Evolutionary conservation across 1,140 invertebrate genomes (phyloP).

Genomic region (Xylocopa sonorina): DNA sequence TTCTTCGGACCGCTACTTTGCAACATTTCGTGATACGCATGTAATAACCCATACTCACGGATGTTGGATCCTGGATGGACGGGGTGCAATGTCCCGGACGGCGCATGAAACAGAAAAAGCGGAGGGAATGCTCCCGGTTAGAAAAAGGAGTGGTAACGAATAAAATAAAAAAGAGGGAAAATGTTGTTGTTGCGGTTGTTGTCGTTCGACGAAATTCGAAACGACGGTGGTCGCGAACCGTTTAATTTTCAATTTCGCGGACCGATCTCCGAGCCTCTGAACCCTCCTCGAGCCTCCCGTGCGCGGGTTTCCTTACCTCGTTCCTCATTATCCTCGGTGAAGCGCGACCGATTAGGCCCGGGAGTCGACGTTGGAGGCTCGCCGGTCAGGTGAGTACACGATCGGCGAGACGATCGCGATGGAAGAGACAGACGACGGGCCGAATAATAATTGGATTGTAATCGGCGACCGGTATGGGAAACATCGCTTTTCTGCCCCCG

Average conservation of each 20-base stretch:
- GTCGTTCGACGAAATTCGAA: constrained; percentile 45
- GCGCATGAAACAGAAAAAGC: constrained; percentile 78
- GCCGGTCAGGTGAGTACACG: constrained; percentile 62
- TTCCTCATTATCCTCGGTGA: constrained; percentile 44
- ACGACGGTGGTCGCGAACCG: constrained; percentile 35
- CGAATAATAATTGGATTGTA: constrained; percentile 77
- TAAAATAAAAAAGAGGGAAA: no score
- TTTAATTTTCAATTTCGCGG: constrained; percentile 71
- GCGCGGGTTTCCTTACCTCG: constrained; percentile 25
- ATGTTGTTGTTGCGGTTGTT: not conserved
- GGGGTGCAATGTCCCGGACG: not conserved
- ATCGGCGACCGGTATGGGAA: constrained; percentile 71
- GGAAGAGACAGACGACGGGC: not conserved
- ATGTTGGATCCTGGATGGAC: constrained; percentile 79
- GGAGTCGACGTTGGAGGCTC: constrained; percentile 36
- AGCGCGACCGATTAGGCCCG: constrained; percentile 56
- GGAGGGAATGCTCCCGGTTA: constrained; percentile 53
- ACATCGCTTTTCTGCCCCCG: constrained; percentile 50
- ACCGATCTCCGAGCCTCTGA: not conserved
- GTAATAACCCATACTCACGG: constrained; percentile 78
- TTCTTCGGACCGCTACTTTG: constrained; percentile 30
- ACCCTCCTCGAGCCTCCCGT: not conserved
- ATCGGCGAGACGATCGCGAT: constrained; percentile 7
- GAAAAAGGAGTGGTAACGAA: not conserved
- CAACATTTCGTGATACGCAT: constrained; percentile 49